phyloP scores from a whole-genome alignment of 30 jellyfish, hydroid and myxozoan genomes.

The Aurelia coerulea region DNA sequence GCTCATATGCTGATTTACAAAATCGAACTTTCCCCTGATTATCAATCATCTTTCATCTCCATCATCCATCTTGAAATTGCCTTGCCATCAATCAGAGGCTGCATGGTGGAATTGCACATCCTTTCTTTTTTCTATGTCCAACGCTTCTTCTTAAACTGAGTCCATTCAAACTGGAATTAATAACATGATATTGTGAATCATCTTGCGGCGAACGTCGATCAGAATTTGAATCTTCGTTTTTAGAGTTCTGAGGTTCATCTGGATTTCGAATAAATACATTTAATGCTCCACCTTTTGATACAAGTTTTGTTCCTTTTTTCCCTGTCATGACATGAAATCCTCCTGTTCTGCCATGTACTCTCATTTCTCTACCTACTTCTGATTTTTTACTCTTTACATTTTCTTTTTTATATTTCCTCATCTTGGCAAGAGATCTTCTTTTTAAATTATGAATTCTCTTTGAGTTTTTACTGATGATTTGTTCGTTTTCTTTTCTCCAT shows the following conservation, averaged over 20 bases:
- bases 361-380: conserved; percentile 61
- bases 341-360: conserved; percentile 87
- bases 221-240: conserved; percentile 12
- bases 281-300: conserved; percentile 70
- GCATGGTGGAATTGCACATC: conserved; percentile 47
- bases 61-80: no score
- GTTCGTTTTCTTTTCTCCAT: conserved; percentile 61
- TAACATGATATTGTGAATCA: conserved; percentile 31
- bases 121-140: not conserved
- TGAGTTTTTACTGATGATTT: conserved; percentile 26
- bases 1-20: no score
- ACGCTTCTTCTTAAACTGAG: conserved; percentile 45
- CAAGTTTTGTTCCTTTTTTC: conserved; percentile 68
- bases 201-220: conserved; percentile 33
- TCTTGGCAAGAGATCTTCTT: conserved; percentile 22
- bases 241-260: not conserved
- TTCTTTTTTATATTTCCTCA: conserved; percentile 35
- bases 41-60: no score
- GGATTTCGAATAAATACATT: conserved; percentile 71
- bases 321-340: conserved; percentile 68
- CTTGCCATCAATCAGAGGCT: no score
- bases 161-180: conserved; percentile 34
- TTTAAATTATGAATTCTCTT: conserved; percentile 8
- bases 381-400: conserved; percentile 48
- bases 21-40: no score